Percentiles rank a stretch among this genome's conserved stretches.
Evolutionary conservation across 1,140 invertebrate species (phyloP).

Genomic region (Oryzaephilus surinamensis): DNA sequence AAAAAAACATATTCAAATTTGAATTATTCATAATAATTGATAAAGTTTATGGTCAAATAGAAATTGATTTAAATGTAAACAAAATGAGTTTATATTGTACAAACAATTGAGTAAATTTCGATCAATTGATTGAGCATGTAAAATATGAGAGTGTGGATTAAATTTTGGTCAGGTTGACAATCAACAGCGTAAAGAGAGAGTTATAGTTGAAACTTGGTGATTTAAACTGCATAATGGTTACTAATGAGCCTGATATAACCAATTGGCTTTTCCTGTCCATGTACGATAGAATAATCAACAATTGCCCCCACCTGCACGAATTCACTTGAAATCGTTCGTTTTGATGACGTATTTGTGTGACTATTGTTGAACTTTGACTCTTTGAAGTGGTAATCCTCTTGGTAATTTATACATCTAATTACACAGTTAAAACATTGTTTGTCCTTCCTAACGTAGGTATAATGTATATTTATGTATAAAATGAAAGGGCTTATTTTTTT

Average conservation of each 20-base stretch:
- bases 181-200: too few species aligned
- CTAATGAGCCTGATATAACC: conserved; percentile 21
- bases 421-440: background rate
- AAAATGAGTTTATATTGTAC: background rate
- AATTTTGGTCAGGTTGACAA: too few species aligned
- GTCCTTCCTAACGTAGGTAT: background rate
- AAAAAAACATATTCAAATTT: too few species aligned
- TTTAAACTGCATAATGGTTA: conserved; percentile 19
- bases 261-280: conserved; percentile 22
- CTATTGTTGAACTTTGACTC: background rate
- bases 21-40: too few species aligned
- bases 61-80: background rate
- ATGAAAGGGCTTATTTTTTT: too few species aligned
- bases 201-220: conserved; percentile 7
- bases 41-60: background rate
- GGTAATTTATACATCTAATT: background rate
- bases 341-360: background rate
- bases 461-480: background rate
- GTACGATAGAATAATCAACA: conserved; percentile 10
- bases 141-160: background rate
- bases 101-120: too few species aligned
- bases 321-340: background rate
- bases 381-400: background rate
- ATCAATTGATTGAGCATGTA: too few species aligned
- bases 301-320: conserved; percentile 5